Evolutionary conservation across 2,888 invertebrate species (phyloP).

Genomic region (Pandemis heparana): DNA sequence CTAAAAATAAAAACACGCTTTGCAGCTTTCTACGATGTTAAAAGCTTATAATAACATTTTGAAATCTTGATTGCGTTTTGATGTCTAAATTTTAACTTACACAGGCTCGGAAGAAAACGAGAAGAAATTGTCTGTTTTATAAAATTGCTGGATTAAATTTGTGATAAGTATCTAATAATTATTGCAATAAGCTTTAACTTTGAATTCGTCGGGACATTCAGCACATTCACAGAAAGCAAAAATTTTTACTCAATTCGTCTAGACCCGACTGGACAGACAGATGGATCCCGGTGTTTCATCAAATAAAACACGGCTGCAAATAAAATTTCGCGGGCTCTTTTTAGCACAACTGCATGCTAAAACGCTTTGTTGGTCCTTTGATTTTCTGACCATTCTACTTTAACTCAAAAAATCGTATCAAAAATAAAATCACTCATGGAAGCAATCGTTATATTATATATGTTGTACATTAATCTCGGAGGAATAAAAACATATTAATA

Average conservation of each 20-base stretch:
- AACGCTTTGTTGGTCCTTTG: slow-evolving; percentile 25
- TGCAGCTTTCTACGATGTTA: slow-evolving; percentile 2
- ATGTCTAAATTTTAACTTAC: neutral
- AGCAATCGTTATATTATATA: no score
- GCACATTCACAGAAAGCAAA: neutral
- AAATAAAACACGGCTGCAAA: slow-evolving; percentile 26
- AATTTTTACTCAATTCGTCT: neutral
- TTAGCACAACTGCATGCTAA: slow-evolving; percentile 14
- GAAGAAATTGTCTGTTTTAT: neutral
- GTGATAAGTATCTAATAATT: neutral
- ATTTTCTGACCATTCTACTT: slow-evolving; percentile 7
- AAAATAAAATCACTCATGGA: no score
- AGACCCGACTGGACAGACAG: slow-evolving; percentile 27
- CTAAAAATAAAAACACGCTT: neutral
- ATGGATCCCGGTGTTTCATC: slow-evolving; percentile 18
- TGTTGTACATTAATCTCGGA: no score
- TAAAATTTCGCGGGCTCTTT: slow-evolving; percentile 33
- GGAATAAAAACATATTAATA: no score
- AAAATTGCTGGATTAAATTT: neutral
- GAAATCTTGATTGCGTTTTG: slow-evolving; percentile 1
- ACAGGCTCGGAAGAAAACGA: neutral
- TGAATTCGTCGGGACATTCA: neutral
- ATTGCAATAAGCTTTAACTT: neutral
- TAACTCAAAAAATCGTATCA: neutral
- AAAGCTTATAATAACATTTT: slow-evolving; percentile 18